Evolutionary conservation across 2,113 vertebrate genomes (phyloP), one percentile per base, ranked within the genome.

Genomic region (Origma solitaria): DNA sequence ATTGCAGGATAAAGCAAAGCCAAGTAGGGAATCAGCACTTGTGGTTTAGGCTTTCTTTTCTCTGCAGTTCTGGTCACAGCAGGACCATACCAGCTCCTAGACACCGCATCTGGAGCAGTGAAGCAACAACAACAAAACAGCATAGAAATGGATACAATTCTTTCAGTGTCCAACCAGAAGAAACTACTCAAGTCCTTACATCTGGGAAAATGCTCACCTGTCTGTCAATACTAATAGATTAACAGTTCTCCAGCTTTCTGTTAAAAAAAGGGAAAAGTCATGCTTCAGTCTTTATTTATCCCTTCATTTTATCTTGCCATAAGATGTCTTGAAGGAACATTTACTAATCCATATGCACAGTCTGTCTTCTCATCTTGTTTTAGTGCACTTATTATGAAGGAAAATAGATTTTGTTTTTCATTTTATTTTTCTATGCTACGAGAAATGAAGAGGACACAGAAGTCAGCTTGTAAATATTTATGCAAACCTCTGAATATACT

Each of bases 1-100:
- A 4, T 15, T 61, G 16, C 61, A 76, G 24, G 15, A 65, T 47
- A 40, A 66, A 64, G 22, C 19, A 72, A 14, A 47, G 2, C 17
- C 37, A 66, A 45, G 15, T 5, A 69, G 20, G 8, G 14, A 88
- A 64, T 6, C 5, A n/a, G 7, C 0, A 0, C 11, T 38, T 79
- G 45, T 16, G 14, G 24, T 47, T 73, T 56, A 70, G 28, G n/a
- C 18, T 61, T 65, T 50, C 10, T 78, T 88, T 75, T 25, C 30
- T 58, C 68, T 89, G 19, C 20, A 57, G 30, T n/a, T 75, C n/a
- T 64, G 27, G n/a, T 58, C 44, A 70, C 16, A 71, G n/a, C 16
- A 77, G 58, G 49, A 47, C 58, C 12, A 30, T 37, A 31, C 33
- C 9, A 62, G 10, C 25, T 80, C 25, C 44, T 51, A 31, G 54